Evolutionary conservation across 2,888 invertebrate species (phyloP).

Genomic region (Ecliptopera silaceata): DNA sequence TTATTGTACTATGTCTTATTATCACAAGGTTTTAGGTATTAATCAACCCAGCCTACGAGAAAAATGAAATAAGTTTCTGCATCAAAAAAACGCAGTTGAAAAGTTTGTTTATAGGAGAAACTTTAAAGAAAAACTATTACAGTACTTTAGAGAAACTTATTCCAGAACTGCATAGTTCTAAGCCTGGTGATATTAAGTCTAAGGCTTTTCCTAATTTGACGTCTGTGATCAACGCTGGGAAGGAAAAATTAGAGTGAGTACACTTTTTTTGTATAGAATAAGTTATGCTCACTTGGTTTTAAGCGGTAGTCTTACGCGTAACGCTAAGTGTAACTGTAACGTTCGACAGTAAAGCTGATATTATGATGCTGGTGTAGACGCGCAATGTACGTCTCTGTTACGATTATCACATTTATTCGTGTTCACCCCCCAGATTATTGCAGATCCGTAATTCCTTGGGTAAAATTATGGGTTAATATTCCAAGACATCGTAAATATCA

Average conservation of each 20-base stretch:
- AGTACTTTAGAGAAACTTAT: constrained; percentile 81
- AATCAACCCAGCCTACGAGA: constrained; percentile 90
- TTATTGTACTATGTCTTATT: not conserved
- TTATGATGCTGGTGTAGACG: too few relatives aligned
- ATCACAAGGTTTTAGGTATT: constrained; percentile 82
- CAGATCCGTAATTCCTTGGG: too few relatives aligned
- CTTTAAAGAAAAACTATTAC: constrained; percentile 86
- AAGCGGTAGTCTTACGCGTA: too few relatives aligned
- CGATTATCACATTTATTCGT: too few relatives aligned
- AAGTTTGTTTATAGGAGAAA: constrained; percentile 86
- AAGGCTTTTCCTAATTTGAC: constrained; percentile 76
- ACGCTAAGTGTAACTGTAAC: too few relatives aligned
- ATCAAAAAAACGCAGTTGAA: constrained; percentile 88
- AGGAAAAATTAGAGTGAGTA: constrained; percentile 79
- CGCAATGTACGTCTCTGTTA: too few relatives aligned
- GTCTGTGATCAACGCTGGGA: constrained; percentile 81
- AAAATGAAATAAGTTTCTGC: constrained; percentile 88
- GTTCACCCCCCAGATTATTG: too few relatives aligned
- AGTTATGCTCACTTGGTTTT: too few relatives aligned
- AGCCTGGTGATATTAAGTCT: constrained; percentile 75
- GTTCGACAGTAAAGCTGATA: too few relatives aligned
- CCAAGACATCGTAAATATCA: not conserved
- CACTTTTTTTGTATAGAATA: too few relatives aligned
- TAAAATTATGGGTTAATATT: not conserved
- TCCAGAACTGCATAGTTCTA: constrained; percentile 80